These are phyloP conservation scores for Saccopteryx leptura DNA, from an alignment of 2,113 vertebrate genomes.

Conservation along the genomic window DNA sequence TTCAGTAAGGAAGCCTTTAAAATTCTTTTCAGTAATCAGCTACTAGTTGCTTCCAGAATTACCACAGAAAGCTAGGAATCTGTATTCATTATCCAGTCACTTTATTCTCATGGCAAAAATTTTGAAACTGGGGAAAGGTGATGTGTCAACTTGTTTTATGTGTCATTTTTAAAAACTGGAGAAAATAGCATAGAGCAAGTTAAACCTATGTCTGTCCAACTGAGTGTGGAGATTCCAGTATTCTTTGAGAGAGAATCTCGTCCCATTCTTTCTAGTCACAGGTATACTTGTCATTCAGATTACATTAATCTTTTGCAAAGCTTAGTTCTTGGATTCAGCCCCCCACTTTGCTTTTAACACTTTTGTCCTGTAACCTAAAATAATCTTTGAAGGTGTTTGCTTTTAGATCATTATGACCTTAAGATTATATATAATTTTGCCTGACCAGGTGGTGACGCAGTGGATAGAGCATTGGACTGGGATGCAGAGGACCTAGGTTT, in stretches of 20 bases:
- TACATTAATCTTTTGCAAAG: background rate
- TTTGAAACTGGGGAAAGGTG: conserved; percentile 5
- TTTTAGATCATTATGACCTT: conserved; percentile 32
- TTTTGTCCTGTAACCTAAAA: conserved; percentile 9
- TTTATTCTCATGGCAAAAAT: conserved; percentile 31
- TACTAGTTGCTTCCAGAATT: conserved; percentile 47
- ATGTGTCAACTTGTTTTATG: background rate
- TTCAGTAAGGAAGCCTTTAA: conserved; percentile 16
- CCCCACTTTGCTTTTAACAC: conserved; percentile 32
- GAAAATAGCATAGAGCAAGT: conserved; percentile 42
- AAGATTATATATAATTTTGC: conserved; percentile 17
- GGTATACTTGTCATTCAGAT: background rate
- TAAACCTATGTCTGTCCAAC: background rate
- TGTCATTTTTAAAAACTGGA: conserved; percentile 7
- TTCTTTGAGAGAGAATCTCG: background rate
- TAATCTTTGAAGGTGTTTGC: conserved; percentile 45
- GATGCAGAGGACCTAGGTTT: no score
- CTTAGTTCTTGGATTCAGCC: conserved; percentile 47
- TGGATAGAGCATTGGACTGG: no score
- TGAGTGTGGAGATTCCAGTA: conserved; percentile 44
- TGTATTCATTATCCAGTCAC: background rate
- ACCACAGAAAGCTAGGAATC: background rate
- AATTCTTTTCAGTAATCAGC: background rate
- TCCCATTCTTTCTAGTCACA: conserved; percentile 4
- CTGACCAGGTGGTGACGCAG: no score